phyloP scores from a whole-genome alignment of 2,797 vertebrate genomes.

The Tolypeutes matacus region DNA sequence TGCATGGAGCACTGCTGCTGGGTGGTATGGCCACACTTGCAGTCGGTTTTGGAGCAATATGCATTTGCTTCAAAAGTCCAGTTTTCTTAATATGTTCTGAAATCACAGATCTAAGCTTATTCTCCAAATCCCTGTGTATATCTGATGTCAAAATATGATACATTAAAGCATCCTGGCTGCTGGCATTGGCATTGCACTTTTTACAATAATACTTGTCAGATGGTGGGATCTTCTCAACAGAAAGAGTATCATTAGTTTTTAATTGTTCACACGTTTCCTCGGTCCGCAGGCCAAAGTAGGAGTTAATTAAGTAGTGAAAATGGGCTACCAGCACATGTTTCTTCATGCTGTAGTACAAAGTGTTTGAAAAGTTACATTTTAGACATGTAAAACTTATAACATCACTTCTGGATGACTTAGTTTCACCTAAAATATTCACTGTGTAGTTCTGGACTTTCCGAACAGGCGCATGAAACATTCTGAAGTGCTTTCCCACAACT shows the following conservation, averaged over 20 bases:
- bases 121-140: constrained; percentile 92
- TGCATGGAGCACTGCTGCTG: not conserved
- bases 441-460: constrained; percentile 86
- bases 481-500: constrained; percentile 93
- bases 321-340: constrained; percentile 97
- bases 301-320: constrained; percentile 90
- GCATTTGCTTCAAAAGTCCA: constrained; percentile 85
- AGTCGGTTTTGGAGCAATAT: constrained; percentile 90
- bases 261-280: constrained; percentile 81
- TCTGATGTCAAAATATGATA: constrained; percentile 96
- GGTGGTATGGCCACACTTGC: constrained; percentile 21
- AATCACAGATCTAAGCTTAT: constrained; percentile 93
- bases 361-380: constrained; percentile 93
- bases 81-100: constrained; percentile 89
- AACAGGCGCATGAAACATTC: constrained; percentile 92
- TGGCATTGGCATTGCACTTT: constrained; percentile 92
- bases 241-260: constrained; percentile 74
- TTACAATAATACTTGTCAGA: constrained; percentile 93
- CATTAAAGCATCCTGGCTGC: constrained; percentile 94
- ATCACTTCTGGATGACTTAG: constrained; percentile 86
- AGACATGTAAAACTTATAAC: constrained; percentile 92
- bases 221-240: constrained; percentile 74
- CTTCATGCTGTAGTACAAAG: constrained; percentile 95
- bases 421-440: constrained; percentile 87
- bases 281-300: constrained; percentile 91